A percentile compares a stretch with the other conserved stretches of the same genome.
phyloP scores from a whole-genome alignment of 2,888 invertebrate genomes.

The Stomorhina lunata region DNA sequence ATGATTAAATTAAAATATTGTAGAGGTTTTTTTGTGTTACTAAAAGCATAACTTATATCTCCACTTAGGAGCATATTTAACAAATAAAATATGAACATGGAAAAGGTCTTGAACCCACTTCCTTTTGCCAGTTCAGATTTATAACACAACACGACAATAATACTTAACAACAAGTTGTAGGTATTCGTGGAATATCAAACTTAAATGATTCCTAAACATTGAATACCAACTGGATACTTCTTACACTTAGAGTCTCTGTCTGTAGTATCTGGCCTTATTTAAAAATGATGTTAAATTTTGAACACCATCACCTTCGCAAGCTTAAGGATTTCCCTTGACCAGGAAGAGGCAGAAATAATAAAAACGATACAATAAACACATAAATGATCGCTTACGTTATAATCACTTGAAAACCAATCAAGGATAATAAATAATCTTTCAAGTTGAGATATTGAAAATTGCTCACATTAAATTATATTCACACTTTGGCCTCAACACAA shows the following conservation, averaged over 20 bases:
- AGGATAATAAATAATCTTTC: constrained; percentile 79
- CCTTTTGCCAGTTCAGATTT: constrained; percentile 44
- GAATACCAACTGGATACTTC: constrained; percentile 52
- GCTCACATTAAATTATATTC: constrained; percentile 80
- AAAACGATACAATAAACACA: constrained; percentile 65
- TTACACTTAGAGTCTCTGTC: background rate
- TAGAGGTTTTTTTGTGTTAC: background rate
- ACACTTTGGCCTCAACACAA: constrained; percentile 79
- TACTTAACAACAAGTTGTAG: constrained; percentile 25
- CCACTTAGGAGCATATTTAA: constrained; percentile 15
- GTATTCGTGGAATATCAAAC: constrained; percentile 68
- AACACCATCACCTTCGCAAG: background rate
- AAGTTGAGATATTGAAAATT: constrained; percentile 78
- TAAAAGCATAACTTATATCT: background rate
- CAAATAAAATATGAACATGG: constrained; percentile 50
- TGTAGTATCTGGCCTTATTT: background rate
- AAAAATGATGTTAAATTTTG: constrained; percentile 32
- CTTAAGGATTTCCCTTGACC: background rate
- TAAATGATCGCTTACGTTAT: constrained; percentile 78
- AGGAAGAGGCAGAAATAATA: constrained; percentile 43
- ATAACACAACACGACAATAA: constrained; percentile 23
- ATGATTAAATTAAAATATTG: background rate
- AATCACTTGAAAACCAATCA: constrained; percentile 79
- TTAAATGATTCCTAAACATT: constrained; percentile 71
- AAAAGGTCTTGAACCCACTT: constrained; percentile 65